These are phyloP conservation scores for Neopelma chrysocephalum DNA, from an alignment of 2,797 vertebrate species.

Conservation along the genomic window DNA sequence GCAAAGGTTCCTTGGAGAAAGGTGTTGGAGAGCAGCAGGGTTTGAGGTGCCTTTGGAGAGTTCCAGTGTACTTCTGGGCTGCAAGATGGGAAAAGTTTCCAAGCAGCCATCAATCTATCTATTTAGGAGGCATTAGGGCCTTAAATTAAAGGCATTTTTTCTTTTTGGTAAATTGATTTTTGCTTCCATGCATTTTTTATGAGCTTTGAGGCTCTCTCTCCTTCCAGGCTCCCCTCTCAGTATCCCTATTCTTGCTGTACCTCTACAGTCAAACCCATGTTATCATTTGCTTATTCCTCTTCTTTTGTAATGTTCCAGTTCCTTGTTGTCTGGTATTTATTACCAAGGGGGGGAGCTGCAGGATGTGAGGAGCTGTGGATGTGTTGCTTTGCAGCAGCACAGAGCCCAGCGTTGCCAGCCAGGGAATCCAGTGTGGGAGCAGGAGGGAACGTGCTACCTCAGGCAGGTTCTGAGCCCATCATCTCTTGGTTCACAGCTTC, in stretches of 20 bases:
- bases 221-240: neutral
- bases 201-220: neutral
- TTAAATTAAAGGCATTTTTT: constrained; percentile 5
- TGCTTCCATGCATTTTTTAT: constrained; percentile 52
- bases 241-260: neutral
- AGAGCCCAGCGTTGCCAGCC: neutral
- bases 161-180: constrained; percentile 30
- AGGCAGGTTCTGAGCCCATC: neutral
- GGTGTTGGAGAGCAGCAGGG: neutral
- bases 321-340: neutral
- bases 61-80: neutral
- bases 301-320: neutral
- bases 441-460: neutral
- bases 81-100: neutral
- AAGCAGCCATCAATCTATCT: neutral
- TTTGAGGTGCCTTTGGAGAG: neutral
- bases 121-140: constrained; percentile 2
- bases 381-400: neutral
- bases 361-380: neutral
- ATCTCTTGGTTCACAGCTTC: neutral
- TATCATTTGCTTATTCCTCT: neutral
- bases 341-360: neutral
- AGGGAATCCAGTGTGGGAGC: neutral
- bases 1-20: neutral
- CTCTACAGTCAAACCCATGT: neutral